phyloP scores from a whole-genome alignment of 2,113 vertebrate genomes.

The Eptesicus fuscus region DNA sequence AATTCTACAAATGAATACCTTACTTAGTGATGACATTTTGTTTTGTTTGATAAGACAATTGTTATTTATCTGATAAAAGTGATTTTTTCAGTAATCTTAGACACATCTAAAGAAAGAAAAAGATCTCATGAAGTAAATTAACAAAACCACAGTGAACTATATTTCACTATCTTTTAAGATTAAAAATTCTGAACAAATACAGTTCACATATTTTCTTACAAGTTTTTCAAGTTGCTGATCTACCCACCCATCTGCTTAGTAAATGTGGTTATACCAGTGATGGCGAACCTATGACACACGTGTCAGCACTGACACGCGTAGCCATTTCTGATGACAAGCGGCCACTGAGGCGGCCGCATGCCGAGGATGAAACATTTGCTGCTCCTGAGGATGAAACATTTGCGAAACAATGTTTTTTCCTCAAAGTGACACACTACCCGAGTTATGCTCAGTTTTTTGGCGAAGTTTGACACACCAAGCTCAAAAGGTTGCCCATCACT shows the following conservation, averaged over 20 bases:
- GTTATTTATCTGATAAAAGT: neutral
- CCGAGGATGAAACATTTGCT: no score
- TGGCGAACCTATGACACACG: no score
- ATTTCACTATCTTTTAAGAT: neutral
- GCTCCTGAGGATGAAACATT: no score
- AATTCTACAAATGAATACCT: neutral
- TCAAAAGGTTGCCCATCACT: no score
- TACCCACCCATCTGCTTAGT: neutral
- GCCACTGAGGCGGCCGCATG: no score
- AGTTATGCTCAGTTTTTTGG: no score
- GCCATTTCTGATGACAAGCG: no score
- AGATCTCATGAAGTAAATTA: constrained; percentile 16
- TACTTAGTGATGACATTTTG: neutral
- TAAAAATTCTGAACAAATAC: constrained; percentile 20
- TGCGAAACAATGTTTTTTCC: no score
- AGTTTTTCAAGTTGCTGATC: neutral
- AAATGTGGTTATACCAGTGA: neutral
- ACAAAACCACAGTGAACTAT: neutral
- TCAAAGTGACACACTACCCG: no score
- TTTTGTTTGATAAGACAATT: neutral
- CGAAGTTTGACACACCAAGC: no score
- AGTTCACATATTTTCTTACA: neutral
- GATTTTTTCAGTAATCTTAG: constrained; percentile 40
- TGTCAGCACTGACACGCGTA: no score
- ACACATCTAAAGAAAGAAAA: constrained; percentile 15